Conservation (phyloP, 2,113 vertebrate genomes). For the Xenopus tropicalis region UCB_Xtro_10.0 CM004445.2:16823001-16823500, state of each 20-base stretch:
- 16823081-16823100: constrained; percentile 58
- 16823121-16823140: constrained; percentile 62
- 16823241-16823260: constrained; percentile 65
- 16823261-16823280: constrained; percentile 42
- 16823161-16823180: constrained; percentile 54
- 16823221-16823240: constrained; percentile 68
- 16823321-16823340: constrained; percentile 64
- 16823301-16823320: constrained; percentile 51
- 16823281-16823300: constrained; percentile 61
- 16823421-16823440: constrained; percentile 34
- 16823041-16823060: constrained; percentile 82
- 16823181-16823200: constrained; percentile 67
- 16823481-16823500: constrained; percentile 13
- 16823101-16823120: constrained; percentile 80
- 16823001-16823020: constrained; percentile 57
- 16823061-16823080: constrained; percentile 75
- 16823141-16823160: constrained; percentile 66
- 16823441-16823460: constrained; percentile 14
- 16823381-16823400: constrained; percentile 20
- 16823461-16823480: constrained; percentile 5
- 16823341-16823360: constrained; percentile 28
- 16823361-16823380: constrained; percentile 26
- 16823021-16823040: constrained; percentile 70
- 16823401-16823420: constrained; percentile 33
- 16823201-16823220: constrained; percentile 71